phyloP scores from a whole-genome alignment of 1,140 invertebrate genomes.

The Bilobella aurantiaca region DNA sequence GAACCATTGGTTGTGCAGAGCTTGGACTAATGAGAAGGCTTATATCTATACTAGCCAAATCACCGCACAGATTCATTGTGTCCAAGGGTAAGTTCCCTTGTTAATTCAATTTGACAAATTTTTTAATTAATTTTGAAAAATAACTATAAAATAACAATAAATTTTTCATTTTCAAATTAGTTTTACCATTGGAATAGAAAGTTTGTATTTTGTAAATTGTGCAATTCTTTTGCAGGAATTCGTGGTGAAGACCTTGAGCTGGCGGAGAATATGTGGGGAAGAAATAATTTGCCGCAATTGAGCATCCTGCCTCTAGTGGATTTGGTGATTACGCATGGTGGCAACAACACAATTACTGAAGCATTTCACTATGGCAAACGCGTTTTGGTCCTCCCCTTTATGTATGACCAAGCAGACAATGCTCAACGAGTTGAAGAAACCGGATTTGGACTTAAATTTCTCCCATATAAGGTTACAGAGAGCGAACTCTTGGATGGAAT shows the following conservation, averaged over 20 bases:
- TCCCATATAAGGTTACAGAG: background rate
- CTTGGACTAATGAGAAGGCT: background rate
- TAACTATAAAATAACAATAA: no score
- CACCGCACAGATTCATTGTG: background rate
- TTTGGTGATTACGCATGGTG: background rate
- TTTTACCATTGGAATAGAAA: no score
- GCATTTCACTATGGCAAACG: constrained; percentile 1
- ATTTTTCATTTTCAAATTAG: no score
- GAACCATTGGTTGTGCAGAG: background rate
- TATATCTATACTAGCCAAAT: background rate
- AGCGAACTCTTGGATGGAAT: background rate
- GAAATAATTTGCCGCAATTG: background rate
- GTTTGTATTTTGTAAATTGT: no score
- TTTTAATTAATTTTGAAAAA: no score
- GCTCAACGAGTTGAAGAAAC: constrained; percentile 1
- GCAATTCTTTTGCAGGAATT: no score
- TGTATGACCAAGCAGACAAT: constrained; percentile 4
- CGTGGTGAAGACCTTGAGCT: background rate
- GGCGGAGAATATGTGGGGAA: constrained; percentile 1
- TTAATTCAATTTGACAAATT: no score
- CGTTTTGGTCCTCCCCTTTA: background rate
- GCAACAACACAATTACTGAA: background rate
- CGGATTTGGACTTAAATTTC: background rate
- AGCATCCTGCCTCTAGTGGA: constrained; percentile 1
- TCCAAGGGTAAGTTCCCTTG: constrained; percentile 4